Evolutionary conservation across 1,140 invertebrate genomes (phyloP), one percentile per base, ranked within the genome.

Genomic region (Lucilia sericata): DNA sequence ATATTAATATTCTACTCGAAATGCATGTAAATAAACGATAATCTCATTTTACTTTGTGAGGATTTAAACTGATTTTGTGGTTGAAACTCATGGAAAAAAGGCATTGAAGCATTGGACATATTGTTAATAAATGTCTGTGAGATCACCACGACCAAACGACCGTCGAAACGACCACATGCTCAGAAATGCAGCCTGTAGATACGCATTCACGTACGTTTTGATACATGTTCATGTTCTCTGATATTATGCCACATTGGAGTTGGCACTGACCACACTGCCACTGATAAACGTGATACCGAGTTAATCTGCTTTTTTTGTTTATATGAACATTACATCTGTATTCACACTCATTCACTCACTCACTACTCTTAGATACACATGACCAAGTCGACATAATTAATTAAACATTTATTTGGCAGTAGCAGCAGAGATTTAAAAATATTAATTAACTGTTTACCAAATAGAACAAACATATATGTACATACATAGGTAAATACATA

Each of bases 41-140:
- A 70, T 70, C 65, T 70, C n/a, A n/a, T 70, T 70, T 70, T 21
- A 70, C 65, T 21, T 70, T 70, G 19, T 25, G 65, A 70, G 65
- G n/a, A 70, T 70, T 70, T 70, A 70, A 70, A 25, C 65, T 70
- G 65, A 70, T 70, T 70, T 70, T 70, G 65, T 70, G 65, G 65
- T 70, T 70, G 21, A 25, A 70, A 70, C n/a, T 70, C 65, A 70
- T 70, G 65, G 19, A 25, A 21, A 70, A 60, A 14, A 17, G 55
- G n/a, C 14, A 17, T 19, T 10, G 65, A 21, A 21, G 65, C n/a
- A 70, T 25, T 19, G 19, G 65, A 70, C 17, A 70, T 7, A 65
- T 5, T 70, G 65, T 70, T 70, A 21, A 19, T 70, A 70, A 70
- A 70, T 70, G 65, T 70, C 65, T 70, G 65, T 70, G n/a, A 70